Base-by-base conservation (phyloP, 2,888 invertebrate species). In the Buathra laborator region DNA sequence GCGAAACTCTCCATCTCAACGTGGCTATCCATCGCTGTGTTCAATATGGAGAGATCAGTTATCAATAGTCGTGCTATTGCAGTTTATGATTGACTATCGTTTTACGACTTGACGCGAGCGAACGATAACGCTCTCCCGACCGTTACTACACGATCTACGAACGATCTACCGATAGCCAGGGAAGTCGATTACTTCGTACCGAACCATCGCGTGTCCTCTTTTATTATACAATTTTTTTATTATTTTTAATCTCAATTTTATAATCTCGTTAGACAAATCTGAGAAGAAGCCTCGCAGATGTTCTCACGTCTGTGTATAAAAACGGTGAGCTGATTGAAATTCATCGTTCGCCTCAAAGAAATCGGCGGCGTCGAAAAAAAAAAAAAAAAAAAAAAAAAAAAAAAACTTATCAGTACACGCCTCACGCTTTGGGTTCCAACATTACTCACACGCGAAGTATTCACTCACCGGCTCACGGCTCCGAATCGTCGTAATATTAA, bases 381-480 rank as follows among this genome's bases (percentile, higher is more conserved):
- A 24, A 43, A 67, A 24, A 37, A 59, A 19, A 12, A 64, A 53
- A 44, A 67, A 68, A 71, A 81, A 72, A 72, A 48, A 29, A 51
- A 37, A 14, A 44, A 51, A 19, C 74, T 79, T 46, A 53, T 83
- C 72, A 32, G 74, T 79, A 83, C 68, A 79, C 70, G 62, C 74
- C 70, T 83, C 79, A 79, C 83, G 79, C 64, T 44, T 10, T 10
- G 68, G 12, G 46, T 24, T 53, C 19, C 64, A 70, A 79, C 67
- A 51, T 51, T 24, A 56, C 71, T 43, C 72, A 43, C 24, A 72
- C 24, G 59, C 56, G 32, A 43, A 80, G 51, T 68, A n/a, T 56
- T 24, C 10, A 14, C 29, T 71, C 68, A 29, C 59, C 44, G 46
- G 51, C 19, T 43, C 16, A 43, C 44, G 44, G 29, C 7, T 48